phyloP scores from a whole-genome alignment of 2,888 invertebrate genomes.

The Trilocha varians region DNA sequence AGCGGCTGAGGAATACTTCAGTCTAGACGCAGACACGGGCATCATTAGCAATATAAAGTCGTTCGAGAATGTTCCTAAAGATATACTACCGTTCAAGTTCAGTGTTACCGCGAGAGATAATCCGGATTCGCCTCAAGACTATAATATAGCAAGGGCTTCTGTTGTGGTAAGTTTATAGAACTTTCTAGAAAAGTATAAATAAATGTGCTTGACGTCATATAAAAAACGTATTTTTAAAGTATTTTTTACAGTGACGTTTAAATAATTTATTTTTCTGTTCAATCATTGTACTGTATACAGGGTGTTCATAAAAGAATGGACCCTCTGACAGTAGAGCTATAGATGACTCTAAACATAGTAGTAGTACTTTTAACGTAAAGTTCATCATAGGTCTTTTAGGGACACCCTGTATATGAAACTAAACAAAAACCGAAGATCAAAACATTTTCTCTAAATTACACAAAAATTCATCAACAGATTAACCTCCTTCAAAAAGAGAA shows the following conservation, averaged over 20 bases:
- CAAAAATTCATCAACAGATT: slow-evolving; percentile 53
- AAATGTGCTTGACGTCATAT: neutral
- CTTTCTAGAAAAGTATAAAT: too few species aligned
- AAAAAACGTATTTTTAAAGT: too few species aligned
- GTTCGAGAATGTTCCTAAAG: slow-evolving; percentile 77
- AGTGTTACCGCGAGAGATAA: slow-evolving; percentile 83
- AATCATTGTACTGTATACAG: too few species aligned
- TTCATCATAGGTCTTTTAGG: too few species aligned
- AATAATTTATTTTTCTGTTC: too few species aligned
- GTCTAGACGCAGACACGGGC: slow-evolving; percentile 82
- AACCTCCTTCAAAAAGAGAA: slow-evolving; percentile 86
- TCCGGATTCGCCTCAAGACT: slow-evolving; percentile 76
- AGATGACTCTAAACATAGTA: too few species aligned
- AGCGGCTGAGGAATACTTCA: slow-evolving; percentile 77
- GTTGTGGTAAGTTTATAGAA: slow-evolving; percentile 77
- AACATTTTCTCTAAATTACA: neutral
- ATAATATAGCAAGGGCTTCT: slow-evolving; percentile 75
- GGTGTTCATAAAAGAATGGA: too few species aligned
- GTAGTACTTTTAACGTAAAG: too few species aligned
- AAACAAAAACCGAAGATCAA: too few species aligned
- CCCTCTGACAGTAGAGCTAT: too few species aligned
- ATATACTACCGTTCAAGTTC: slow-evolving; percentile 81
- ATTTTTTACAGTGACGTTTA: too few species aligned
- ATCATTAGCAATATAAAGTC: slow-evolving; percentile 82
- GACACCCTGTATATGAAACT: too few species aligned